Conservation (phyloP, 1,140 invertebrate genomes). For the Drosophila azteca region DNA sequence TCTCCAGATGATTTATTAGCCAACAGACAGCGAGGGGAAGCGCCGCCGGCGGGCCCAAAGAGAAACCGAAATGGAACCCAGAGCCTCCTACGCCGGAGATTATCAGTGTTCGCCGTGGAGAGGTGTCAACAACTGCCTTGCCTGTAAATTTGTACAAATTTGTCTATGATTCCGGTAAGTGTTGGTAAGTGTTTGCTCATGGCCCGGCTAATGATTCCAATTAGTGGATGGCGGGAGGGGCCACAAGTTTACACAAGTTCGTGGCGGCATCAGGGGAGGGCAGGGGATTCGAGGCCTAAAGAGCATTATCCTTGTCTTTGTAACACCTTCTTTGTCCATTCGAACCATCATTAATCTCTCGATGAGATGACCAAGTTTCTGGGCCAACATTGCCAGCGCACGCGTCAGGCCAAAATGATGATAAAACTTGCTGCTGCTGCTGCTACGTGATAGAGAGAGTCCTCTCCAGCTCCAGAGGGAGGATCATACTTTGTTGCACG, state of each 20-base stretch:
- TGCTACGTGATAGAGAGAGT: conserved; percentile 20
- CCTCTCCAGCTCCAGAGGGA: neutral
- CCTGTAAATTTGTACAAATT: conserved; percentile 63
- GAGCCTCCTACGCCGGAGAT: conserved; percentile 21
- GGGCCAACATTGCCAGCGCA: too few species aligned
- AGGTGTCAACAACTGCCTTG: conserved; percentile 59
- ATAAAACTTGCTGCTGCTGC: conserved; percentile 26
- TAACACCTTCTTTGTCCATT: neutral
- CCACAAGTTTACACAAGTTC: conserved; percentile 34
- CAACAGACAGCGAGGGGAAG: conserved; percentile 40
- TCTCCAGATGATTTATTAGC: conserved; percentile 69
- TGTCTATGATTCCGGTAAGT: conserved; percentile 62
- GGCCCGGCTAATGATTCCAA: conserved; percentile 66
- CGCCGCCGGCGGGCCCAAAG: too few species aligned
- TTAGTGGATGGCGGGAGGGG: conserved; percentile 24
- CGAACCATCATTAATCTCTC: conserved; percentile 29
- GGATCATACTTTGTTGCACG: conserved; percentile 49
- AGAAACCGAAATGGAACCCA: too few species aligned
- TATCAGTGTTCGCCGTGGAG: conserved; percentile 19
- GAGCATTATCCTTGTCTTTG: conserved; percentile 3
- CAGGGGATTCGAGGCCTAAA: neutral
- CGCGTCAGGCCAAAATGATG: conserved; percentile 26
- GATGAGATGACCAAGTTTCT: conserved; percentile 24
- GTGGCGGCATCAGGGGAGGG: neutral
- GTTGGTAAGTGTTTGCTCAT: conserved; percentile 32